These are phyloP conservation scores for Eueides isabella DNA, from an alignment of 1,140 invertebrate species.

Conservation along the genomic window DNA sequence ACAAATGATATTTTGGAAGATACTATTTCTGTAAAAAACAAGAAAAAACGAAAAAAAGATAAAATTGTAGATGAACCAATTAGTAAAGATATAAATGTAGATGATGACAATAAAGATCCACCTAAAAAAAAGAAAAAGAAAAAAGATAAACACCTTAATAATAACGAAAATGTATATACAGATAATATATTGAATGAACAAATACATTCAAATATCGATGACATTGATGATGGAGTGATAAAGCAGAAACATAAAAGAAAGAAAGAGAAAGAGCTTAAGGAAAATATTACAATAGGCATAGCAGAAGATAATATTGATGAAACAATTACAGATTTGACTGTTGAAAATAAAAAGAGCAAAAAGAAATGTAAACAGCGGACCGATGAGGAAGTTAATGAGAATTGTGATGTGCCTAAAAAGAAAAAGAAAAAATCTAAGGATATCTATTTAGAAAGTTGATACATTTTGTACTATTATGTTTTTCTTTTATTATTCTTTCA, in stretches of 20 bases:
- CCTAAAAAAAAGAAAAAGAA: constrained; percentile 43
- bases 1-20: neutral
- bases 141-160: constrained; percentile 9
- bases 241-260: constrained; percentile 30
- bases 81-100: neutral
- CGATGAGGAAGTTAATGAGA: constrained; percentile 10
- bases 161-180: neutral
- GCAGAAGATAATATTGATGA: neutral
- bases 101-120: neutral
- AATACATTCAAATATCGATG: neutral
- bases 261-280: constrained; percentile 23
- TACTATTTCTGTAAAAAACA: constrained; percentile 12
- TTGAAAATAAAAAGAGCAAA: constrained; percentile 13
- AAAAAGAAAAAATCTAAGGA: constrained; percentile 45
- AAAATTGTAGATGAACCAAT: constrained; percentile 20
- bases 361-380: constrained; percentile 9
- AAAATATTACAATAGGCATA: neutral
- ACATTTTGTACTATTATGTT: constrained; percentile 14
- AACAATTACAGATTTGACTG: neutral
- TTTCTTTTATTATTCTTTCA: constrained; percentile 12
- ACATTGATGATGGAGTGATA: neutral
- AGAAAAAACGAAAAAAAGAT: constrained; percentile 29
- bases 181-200: neutral
- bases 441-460: constrained; percentile 22
- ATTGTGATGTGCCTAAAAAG: constrained; percentile 35